Conservation (phyloP, 2,113 vertebrate genomes). For the Rhinolophus ferrumequinum region DNA sequence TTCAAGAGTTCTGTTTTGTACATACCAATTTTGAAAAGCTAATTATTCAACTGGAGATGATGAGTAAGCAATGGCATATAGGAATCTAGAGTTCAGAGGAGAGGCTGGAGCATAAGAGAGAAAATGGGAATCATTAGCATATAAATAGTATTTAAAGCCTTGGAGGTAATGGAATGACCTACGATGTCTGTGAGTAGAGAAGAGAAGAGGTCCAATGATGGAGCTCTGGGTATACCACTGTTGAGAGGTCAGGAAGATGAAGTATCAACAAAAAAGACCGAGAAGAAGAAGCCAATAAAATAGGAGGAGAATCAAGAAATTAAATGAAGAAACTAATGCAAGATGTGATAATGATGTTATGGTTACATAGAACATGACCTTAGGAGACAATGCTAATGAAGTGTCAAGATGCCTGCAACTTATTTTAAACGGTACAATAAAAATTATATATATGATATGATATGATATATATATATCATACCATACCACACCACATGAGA, state of each 20-base stretch:
- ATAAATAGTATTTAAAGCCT: neutral
- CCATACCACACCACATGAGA: neutral
- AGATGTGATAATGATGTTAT: neutral
- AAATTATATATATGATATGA: neutral
- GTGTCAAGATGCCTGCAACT: neutral
- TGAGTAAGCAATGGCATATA: neutral
- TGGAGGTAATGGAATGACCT: neutral
- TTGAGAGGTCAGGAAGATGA: neutral
- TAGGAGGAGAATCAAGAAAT: neutral
- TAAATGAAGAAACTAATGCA: neutral
- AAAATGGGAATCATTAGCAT: neutral
- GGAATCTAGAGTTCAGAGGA: neutral
- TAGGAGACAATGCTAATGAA: neutral
- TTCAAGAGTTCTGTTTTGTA: neutral
- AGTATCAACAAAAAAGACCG: neutral
- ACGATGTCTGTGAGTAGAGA: neutral
- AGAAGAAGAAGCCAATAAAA: slow-evolving; percentile 1
- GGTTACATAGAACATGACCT: slow-evolving; percentile 17
- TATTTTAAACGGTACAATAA: slow-evolving; percentile 43
- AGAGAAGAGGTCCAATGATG: neutral
- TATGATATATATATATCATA: neutral
- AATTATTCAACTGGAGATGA: neutral
- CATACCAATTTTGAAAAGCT: neutral
- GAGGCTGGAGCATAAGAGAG: neutral
- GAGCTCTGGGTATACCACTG: neutral